Base-by-base conservation (phyloP, 64 coral and sea anemone genomes). In the Montipora cactus region DNA sequence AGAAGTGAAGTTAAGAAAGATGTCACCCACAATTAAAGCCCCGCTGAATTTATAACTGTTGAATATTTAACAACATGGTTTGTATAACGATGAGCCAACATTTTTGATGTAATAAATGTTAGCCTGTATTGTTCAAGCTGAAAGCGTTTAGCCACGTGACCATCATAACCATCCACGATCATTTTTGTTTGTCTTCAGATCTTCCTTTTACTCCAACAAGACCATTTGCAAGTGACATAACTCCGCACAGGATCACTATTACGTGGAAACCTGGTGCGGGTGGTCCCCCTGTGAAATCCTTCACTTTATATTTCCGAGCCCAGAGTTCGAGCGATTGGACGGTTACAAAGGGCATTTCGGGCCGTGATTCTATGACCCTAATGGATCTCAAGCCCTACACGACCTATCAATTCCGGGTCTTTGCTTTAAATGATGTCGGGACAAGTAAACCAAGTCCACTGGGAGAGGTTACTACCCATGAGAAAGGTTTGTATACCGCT, bases 171-270 rank as follows among this genome's bases (percentile, higher is more conserved):
- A 55, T 37, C 37, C 37, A 55, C 13, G 0, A 4, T 16, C 3
- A 1, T 2, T 64, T 64, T 16, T 4, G 13, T 71, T 46, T 62
- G 47, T 67, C 61, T 86, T 7, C 45, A 92, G 91, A 61, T 8
- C 16, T 92, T 8, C 91, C 91, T 14, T 92, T 92, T 52, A 28
- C 91, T n/a, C 91, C 91, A 4, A 66, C 73, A 1, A 72, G 51
- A n/a, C 91, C 73, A 4, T 66, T 70, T 10, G 37, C 70, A 3
- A 37, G 81, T 23, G 45, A 52, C 13, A 61, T 77, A 49, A 61
- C 91, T 0, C 10, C 91, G 7, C 19, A 92, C 57, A 53, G 18
- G 49, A 87, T 87, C 81, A 92, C 80, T 3, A 59, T 92, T 10
- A 77, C 91, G 2, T 92, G 91, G 91, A 70, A 87, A 11, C 45